phyloP scores from a whole-genome alignment of 2,113 vertebrate genomes.

The Ceratotherium simum region DNA sequence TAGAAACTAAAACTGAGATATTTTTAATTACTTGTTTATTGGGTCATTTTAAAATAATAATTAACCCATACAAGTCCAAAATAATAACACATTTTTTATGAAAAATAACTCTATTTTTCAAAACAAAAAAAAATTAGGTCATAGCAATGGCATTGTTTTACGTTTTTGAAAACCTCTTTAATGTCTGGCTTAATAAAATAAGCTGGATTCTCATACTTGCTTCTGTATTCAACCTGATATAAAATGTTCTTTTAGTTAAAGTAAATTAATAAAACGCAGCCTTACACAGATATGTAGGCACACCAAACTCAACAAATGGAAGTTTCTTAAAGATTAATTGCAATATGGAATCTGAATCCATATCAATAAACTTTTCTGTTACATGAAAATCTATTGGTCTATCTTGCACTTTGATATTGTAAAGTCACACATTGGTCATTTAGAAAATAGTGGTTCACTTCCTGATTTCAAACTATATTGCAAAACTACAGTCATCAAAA shows the following conservation, averaged over 20 bases:
- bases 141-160: not conserved
- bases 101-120: not conserved
- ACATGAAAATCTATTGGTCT: slow-evolving; percentile 1
- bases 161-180: not conserved
- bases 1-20: not conserved
- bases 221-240: not conserved
- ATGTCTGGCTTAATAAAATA: not conserved
- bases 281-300: not conserved
- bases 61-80: not conserved
- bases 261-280: not conserved
- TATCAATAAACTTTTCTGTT: not conserved
- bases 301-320: not conserved
- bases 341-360: not conserved
- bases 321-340: slow-evolving; percentile 38
- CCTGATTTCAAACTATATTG: not conserved
- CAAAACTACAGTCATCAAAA: not conserved
- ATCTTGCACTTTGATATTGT: not conserved
- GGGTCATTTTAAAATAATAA: slow-evolving; percentile 36
- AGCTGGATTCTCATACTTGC: not conserved
- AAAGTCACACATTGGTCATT: not conserved
- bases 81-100: not conserved
- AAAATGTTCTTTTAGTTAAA: slow-evolving; percentile 25
- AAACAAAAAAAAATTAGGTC: not conserved
- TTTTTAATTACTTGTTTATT: slow-evolving; percentile 20
- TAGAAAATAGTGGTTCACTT: not conserved